Evolutionary conservation across 2,113 vertebrate species (phyloP).

Genomic region (Phylloscopus whistleri): DNA sequence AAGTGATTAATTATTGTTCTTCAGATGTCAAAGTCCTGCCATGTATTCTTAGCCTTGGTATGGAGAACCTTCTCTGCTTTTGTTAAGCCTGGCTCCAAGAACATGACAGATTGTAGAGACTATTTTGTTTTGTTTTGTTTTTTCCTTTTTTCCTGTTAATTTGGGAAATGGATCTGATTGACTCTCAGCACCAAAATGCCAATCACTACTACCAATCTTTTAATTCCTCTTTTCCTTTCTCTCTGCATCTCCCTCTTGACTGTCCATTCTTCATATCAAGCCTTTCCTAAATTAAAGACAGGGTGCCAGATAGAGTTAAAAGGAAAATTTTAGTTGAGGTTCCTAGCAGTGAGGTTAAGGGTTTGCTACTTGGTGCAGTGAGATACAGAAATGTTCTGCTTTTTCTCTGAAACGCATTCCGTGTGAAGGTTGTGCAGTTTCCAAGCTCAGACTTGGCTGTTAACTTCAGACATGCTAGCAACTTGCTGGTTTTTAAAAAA

Average conservation of each 20-base stretch:
- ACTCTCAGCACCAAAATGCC: not conserved
- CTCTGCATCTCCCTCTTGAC: not conserved
- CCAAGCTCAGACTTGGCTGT: not conserved
- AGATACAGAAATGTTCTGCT: not conserved
- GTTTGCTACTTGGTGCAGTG: not conserved
- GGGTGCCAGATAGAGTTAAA: not conserved
- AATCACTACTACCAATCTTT: not conserved
- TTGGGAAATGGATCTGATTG: not conserved
- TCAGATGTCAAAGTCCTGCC: not conserved
- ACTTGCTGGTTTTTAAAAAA: not conserved
- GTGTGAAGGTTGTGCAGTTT: not conserved
- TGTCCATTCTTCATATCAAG: not conserved
- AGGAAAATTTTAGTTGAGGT: not conserved
- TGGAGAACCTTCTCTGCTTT: not conserved
- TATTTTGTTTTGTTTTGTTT: not conserved
- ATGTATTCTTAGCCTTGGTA: not conserved
- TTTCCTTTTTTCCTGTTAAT: not conserved
- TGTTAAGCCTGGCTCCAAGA: not conserved
- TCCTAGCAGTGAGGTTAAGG: not conserved
- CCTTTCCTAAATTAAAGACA: not conserved
- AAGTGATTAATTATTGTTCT: constrained; percentile 18
- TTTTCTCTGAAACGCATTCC: not conserved
- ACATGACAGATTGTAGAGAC: not conserved
- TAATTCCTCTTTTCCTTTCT: not conserved
- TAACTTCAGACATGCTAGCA: not conserved